These are phyloP conservation scores for Decapterus maruadsi DNA, from an alignment of 2,797 vertebrate genomes.

Conservation along the genomic window DNA sequence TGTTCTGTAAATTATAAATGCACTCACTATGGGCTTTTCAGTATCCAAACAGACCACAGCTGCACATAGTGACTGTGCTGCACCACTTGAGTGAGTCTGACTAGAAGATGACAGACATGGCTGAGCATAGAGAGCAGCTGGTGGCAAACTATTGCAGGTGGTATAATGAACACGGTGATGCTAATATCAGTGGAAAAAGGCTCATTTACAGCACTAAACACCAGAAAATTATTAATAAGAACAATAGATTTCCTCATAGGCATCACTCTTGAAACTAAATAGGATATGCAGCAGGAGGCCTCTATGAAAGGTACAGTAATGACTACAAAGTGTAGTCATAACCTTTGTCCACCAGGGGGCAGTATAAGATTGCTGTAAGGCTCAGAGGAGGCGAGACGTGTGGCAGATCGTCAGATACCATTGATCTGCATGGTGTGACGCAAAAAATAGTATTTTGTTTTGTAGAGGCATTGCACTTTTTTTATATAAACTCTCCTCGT, in stretches of 20 bases:
- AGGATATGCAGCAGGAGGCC: background rate
- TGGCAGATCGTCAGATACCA: background rate
- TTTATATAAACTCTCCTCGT: background rate
- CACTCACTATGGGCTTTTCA: slow-evolving; percentile 7
- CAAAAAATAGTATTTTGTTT: background rate
- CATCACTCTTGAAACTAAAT: slow-evolving; percentile 4
- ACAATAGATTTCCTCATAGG: background rate
- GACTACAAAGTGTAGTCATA: slow-evolving; percentile 7
- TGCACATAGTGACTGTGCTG: background rate
- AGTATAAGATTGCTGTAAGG: slow-evolving; percentile 43
- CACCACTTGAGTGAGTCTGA: slow-evolving; percentile 13
- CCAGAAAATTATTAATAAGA: slow-evolving; percentile 23
- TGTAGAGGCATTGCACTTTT: background rate
- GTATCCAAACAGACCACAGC: slow-evolving; percentile 11
- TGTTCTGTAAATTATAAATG: slow-evolving; percentile 35
- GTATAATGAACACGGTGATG: slow-evolving; percentile 36
- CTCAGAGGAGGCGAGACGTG: background rate
- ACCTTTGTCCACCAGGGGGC: slow-evolving; percentile 41
- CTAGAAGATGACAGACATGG: slow-evolving; percentile 14
- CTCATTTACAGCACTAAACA: slow-evolving; percentile 31
- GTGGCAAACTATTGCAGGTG: slow-evolving; percentile 46
- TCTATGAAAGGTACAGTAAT: background rate
- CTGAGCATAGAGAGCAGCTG: slow-evolving; percentile 28
- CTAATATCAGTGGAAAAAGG: slow-evolving; percentile 1
- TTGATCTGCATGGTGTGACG: background rate